Base-by-base conservation (phyloP, 2,113 vertebrate species). In the Ammodytes marinus region DNA sequence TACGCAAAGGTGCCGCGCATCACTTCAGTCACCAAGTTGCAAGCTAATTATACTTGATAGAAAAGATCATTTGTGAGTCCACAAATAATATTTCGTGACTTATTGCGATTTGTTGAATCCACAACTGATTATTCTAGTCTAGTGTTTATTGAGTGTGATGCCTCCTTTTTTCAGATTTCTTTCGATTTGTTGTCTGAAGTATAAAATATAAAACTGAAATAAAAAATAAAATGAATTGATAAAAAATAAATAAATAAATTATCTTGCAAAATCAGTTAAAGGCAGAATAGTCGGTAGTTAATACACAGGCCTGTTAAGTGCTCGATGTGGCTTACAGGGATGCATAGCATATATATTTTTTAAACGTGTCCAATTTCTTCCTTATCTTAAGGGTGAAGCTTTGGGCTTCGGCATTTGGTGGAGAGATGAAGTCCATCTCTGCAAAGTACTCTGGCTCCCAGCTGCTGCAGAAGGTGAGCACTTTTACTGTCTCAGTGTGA, bases 331-430 rank as follows among this genome's bases (percentile, higher is more conserved):
- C 7, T n/a, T 27, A 0, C 53, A 2, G 27, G 27, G 27, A 27
- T 27, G 27, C 27, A 27, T 27, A 27, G 27, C 12, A 3, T 12
- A 19, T 39, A 8, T 69, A 52, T 65, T 53, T 55, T 11, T 55
- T 4, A 19, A 52, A 42, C 19, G 8, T 47, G 40, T 54, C 57
- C 66, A 7, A 14, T 61, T 8, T 15, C 5, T 47, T 53, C 8
- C n/a, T 12, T 59, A 4, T 15, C 53, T 82, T 68, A 92, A 99
- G 98, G 76, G 97, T 99, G 87, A 99, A 99, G 96, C 97, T 99
- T 45, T 99, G 98, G 98, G 98, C 98, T 94, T 99, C 98, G 47
- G 98, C 98, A 3, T 99, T 99, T 89, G 98, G 98, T 91, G 98
- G 98, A 61, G 98, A 99, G 91, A 98, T 99, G 94, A 98, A 99